These are phyloP conservation scores for Agonum fuliginosum DNA, from an alignment of 2,888 invertebrate species.

Conservation along the genomic window DNA sequence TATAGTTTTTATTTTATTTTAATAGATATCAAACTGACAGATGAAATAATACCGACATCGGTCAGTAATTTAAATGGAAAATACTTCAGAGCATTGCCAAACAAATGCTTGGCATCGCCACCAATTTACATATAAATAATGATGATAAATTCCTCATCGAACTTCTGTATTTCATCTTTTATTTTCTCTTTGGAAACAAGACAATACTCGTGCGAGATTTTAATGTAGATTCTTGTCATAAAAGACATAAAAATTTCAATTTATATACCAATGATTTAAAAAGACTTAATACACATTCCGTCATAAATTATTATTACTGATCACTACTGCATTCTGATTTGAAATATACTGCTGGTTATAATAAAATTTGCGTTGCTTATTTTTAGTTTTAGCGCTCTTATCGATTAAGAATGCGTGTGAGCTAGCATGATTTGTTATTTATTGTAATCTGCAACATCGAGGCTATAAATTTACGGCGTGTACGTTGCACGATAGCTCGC, in stretches of 20 bases:
- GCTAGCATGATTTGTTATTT: conserved; percentile 49
- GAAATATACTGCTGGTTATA: conserved; percentile 8
- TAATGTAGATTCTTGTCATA: no score
- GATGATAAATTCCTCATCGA: conserved; percentile 27
- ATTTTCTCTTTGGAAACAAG: no score
- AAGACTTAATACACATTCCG: background rate
- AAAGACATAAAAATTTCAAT: no score
- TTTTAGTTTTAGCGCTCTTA: conserved; percentile 19
- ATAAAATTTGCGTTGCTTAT: background rate
- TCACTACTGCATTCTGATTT: conserved; percentile 27
- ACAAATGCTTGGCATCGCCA: conserved; percentile 6
- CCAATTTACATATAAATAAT: conserved; percentile 39
- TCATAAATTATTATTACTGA: conserved; percentile 29
- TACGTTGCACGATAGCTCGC: background rate
- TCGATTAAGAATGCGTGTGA: background rate
- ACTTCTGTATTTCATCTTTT: conserved; percentile 5
- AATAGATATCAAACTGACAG: conserved; percentile 17
- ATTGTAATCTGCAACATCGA: conserved; percentile 48
- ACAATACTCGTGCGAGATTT: no score
- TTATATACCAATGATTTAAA: conserved; percentile 8
- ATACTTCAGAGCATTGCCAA: conserved; percentile 10
- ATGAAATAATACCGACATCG: conserved; percentile 17
- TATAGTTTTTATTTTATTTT: conserved; percentile 39
- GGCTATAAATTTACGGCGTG: conserved; percentile 43
- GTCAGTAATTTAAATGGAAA: conserved; percentile 27